Base-by-base conservation (phyloP, 2,113 vertebrate genomes). In the Periophthalmus modestus region DNA sequence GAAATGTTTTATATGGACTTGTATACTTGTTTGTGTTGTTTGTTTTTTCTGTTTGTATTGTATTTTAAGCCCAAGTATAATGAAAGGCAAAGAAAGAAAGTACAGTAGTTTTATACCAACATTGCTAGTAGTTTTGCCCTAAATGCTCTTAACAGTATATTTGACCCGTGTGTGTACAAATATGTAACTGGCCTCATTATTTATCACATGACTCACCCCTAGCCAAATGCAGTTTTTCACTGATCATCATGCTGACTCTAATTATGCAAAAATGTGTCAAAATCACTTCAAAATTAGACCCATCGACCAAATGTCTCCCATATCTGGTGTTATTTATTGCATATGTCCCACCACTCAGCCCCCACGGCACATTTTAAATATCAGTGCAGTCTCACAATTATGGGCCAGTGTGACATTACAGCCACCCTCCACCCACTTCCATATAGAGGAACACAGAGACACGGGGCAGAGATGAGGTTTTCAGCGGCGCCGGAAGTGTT, bases 401-500 rank as follows among this genome's bases (percentile, higher is more conserved):
- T 58, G 54, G 68, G 47, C 34, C 73, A 85, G 75, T 75, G 81
- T 80, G 73, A 81, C 76, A 81, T 78, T 83, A 69, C 58, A 65
- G 70, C 69, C 84, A 72, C 77, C 81, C 79, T 77, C 82, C 79
- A 73, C 82, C 82, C 82, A 82, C 85, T 61, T 28, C 66, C 79
- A 78, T 65, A 43, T 69, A 80, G 52, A 55, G 52, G 52, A 55
- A 55, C 81, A 52, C n/a, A 76, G 69, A 67, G 54, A 67, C 61
- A 69, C 75, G 73, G 74, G 54, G 61, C 48, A 68, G 63, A 79
- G 47, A 77, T 52, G 58, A 76, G 68, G 57, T 75, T 83, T 73
- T 72, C 70, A 54, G 59, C 73, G 68, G 67, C 68, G 73, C 81
- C 80, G 75, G 80, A 89, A 77, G 78, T 74, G 91, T 91, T 91